A percentile compares a stretch with the other conserved stretches of the same genome.
These are phyloP conservation scores for Cryptosula pallasiana DNA, from an alignment of 2,888 invertebrate species.

Conservation along the genomic window DNA sequence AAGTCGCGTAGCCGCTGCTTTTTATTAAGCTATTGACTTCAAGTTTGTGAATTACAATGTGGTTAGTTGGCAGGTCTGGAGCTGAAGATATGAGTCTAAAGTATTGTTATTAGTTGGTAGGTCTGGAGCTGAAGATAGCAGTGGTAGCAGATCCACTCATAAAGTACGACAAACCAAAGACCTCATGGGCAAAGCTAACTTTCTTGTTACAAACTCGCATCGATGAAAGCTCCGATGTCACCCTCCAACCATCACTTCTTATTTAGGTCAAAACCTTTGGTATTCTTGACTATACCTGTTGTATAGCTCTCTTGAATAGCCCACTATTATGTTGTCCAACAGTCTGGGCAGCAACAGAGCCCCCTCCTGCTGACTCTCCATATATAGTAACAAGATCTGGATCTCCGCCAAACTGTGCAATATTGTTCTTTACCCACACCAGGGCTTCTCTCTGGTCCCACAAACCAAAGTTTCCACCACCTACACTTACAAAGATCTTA, in stretches of 20 bases:
- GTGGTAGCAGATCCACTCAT: too few species aligned
- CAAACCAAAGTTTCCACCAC: slow-evolving; percentile 10
- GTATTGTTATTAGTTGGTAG: too few species aligned
- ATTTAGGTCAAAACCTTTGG: too few species aligned
- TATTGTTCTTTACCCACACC: slow-evolving; percentile 35
- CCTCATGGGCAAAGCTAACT: background rate
- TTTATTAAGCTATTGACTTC: too few species aligned
- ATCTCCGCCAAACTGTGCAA: slow-evolving; percentile 33
- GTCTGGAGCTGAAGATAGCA: too few species aligned
- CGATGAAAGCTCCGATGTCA: too few species aligned
- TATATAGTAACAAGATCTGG: slow-evolving; percentile 33
- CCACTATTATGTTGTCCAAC: slow-evolving; percentile 30
- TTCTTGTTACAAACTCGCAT: background rate
- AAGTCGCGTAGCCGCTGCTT: too few species aligned
- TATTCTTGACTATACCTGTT: background rate
- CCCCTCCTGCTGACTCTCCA: slow-evolving; percentile 37
- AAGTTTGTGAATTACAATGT: too few species aligned
- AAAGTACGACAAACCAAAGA: background rate
- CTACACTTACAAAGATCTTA: background rate
- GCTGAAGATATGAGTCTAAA: too few species aligned
- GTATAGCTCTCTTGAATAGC: slow-evolving; percentile 21
- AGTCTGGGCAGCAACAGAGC: slow-evolving; percentile 32
- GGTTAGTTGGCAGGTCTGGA: too few species aligned
- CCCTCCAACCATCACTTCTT: too few species aligned
- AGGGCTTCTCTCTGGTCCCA: slow-evolving; percentile 31